phyloP scores from a whole-genome alignment of 2,888 invertebrate species.

The Hyles lineata region DNA sequence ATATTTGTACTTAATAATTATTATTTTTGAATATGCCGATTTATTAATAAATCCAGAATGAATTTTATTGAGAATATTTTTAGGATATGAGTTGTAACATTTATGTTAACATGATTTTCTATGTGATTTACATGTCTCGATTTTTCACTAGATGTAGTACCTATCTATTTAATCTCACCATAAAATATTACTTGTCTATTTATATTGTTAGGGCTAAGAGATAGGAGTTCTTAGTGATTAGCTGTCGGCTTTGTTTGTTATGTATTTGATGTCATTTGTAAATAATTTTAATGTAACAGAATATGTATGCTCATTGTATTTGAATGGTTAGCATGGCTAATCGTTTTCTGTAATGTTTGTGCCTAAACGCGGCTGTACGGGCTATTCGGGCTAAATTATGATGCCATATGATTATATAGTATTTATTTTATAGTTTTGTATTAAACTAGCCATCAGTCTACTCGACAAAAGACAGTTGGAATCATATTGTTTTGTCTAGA shows the following conservation, averaged over 20 bases:
- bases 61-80: no score
- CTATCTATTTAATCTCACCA: no score
- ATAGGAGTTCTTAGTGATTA: not conserved
- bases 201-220: not conserved
- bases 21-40: no score
- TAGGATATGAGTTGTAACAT: no score
- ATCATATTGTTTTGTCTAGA: no score
- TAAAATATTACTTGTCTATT: not conserved
- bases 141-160: no score
- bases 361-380: conserved; percentile 21
- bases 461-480: no score
- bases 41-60: no score
- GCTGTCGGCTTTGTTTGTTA: not conserved
- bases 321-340: conserved; percentile 19
- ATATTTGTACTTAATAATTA: no score
- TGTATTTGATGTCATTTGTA: not conserved
- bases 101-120: no score
- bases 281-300: not conserved
- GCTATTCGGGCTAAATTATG: conserved; percentile 15
- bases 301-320: not conserved
- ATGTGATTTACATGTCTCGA: no score
- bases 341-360: conserved; percentile 11
- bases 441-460: not conserved
- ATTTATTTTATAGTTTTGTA: not conserved
- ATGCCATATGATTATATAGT: conserved; percentile 6